Percentiles rank a stretch among this genome's conserved stretches.
These are phyloP conservation scores for Diachasmimorpha longicaudata DNA, from an alignment of 1,140 invertebrate species.

Conservation along the genomic window DNA sequence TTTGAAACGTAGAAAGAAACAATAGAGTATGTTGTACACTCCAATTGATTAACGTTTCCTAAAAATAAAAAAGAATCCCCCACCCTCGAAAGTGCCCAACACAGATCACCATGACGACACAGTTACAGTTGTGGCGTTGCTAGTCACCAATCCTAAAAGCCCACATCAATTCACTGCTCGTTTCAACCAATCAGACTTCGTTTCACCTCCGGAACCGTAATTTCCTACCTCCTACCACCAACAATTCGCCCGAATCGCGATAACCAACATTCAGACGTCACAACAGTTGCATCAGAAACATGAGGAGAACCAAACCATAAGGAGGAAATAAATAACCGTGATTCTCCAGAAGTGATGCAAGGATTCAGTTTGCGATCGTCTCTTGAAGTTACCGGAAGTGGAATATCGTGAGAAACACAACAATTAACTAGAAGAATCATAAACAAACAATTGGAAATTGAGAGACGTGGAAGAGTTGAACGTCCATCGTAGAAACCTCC, in stretches of 20 bases:
- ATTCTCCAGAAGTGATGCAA: too few relatives aligned
- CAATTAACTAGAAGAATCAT: neutral
- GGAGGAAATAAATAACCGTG: neutral
- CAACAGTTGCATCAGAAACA: neutral
- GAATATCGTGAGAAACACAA: neutral
- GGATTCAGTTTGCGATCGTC: too few relatives aligned
- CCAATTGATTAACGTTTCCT: too few relatives aligned
- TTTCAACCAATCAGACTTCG: neutral
- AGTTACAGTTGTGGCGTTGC: neutral
- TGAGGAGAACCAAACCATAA: neutral
- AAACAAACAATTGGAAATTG: neutral
- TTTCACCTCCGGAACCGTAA: neutral
- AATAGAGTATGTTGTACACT: neutral
- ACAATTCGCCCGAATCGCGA: neutral
- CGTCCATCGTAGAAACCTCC: neutral
- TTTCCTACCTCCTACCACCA: neutral
- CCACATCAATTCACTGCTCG: constrained; percentile 17
- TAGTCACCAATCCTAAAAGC: constrained; percentile 14
- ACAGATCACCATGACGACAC: neutral
- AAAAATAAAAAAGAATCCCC: too few relatives aligned
- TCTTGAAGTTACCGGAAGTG: too few relatives aligned
- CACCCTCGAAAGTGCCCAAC: too few relatives aligned
- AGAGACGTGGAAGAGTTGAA: constrained; percentile 3
- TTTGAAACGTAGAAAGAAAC: too few relatives aligned
- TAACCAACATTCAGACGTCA: neutral